Evolutionary conservation across 2,113 vertebrate genomes (phyloP), one percentile per base, ranked within the genome.

Genomic region (Malaclemys terrapin): DNA sequence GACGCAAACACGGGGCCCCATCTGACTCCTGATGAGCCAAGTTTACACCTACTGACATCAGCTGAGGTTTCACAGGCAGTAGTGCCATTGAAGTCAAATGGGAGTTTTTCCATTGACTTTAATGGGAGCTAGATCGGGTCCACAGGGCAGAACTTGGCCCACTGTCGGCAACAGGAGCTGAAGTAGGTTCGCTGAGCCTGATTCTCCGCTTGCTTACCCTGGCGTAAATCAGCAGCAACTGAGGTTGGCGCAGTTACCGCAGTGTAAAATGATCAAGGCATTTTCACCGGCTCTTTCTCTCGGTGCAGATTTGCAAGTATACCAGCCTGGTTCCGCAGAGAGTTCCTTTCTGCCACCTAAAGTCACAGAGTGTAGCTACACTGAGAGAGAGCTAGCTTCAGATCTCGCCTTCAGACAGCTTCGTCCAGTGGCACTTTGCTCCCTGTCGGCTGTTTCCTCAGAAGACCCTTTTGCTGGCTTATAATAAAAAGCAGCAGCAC

Each of bases 401-500:
- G 24, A 59, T 54, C 65, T 29, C 9, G 22, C 47, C 35, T 31
- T 76, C 54, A 8, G 38, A 76, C 56, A 83, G 69, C 80, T 83
- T 83, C 13, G n/a, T 45, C 78, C 52, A n/a, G 56, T 53, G 76
- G 65, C 76, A 83, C 85, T 79, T 85, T 78, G 53, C 65, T 88
- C 54, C 87, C 54, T 89, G 12, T 65, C 85, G 57, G 45, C 85
- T 79, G 0, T 56, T 82, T 65, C 89, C 47, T 92, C 94, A 86
- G 8, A 59, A 35, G 83, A 59, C 91, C 89, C 89, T 35, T 88
- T 87, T 82, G 53, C 85, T 72, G 49, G 24, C 85, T 12, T 76
- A 56, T 29, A 95, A 87, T 91, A 95, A 94, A 96, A 96, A 97
- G 93, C 91, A 87, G 89, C 94, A 69, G 92, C 91, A 95, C 90